These are phyloP conservation scores for Helicoverpa zea DNA, from an alignment of 1,140 invertebrate species.

Conservation along the genomic window DNA sequence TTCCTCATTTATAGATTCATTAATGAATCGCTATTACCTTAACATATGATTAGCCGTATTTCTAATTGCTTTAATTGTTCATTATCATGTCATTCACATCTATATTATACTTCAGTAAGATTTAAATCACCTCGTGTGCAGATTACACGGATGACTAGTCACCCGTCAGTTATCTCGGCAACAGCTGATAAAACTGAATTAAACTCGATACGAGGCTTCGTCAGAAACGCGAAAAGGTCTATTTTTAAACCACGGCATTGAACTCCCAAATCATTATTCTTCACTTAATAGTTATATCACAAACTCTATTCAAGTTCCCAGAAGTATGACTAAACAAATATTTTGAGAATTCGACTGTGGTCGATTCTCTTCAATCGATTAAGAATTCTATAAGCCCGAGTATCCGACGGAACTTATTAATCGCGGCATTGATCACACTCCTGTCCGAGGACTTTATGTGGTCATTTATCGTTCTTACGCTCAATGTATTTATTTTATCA, in stretches of 20 bases:
- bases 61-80: slow-evolving; percentile 22
- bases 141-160: slow-evolving; percentile 3
- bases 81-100: slow-evolving; percentile 1
- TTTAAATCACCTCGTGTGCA: slow-evolving; percentile 8
- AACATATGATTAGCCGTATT: slow-evolving; percentile 8
- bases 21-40: neutral
- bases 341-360: slow-evolving; percentile 26
- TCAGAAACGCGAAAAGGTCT: neutral
- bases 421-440: slow-evolving; percentile 47
- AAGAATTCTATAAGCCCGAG: slow-evolving; percentile 42
- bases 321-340: slow-evolving; percentile 42
- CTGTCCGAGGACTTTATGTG: slow-evolving; percentile 44
- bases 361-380: slow-evolving; percentile 44
- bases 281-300: slow-evolving; percentile 24
- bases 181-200: neutral
- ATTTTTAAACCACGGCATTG: neutral
- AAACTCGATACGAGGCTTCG: neutral
- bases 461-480: slow-evolving; percentile 32
- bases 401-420: slow-evolving; percentile 50
- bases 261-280: slow-evolving; percentile 14
- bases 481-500: slow-evolving; percentile 35
- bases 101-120: neutral
- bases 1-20: neutral
- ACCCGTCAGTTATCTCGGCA: neutral
- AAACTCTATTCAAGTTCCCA: slow-evolving; percentile 14